Evolutionary conservation across 2,113 vertebrate genomes (phyloP).

Genomic region (Corythaeola cristata): DNA sequence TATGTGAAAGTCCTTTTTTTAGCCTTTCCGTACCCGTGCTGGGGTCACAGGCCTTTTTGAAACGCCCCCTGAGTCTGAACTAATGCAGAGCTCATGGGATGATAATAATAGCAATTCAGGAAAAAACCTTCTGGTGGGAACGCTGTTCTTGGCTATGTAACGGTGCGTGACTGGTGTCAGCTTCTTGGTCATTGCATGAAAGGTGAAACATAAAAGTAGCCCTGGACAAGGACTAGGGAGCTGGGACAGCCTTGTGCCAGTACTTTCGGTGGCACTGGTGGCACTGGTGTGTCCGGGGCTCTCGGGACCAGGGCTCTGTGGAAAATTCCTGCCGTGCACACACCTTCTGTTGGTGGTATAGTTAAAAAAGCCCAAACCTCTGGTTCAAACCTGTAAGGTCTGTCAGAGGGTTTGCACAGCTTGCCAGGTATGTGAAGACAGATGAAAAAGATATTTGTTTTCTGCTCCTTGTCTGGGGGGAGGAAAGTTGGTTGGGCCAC

Average conservation of each 20-base stretch:
- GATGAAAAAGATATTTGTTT: neutral
- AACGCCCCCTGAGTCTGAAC: neutral
- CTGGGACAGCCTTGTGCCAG: neutral
- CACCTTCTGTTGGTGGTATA: neutral
- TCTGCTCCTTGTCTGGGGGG: neutral
- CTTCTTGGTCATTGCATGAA: neutral
- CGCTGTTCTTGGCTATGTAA: neutral
- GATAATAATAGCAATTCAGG: neutral
- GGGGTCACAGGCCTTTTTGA: neutral
- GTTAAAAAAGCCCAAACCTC: neutral
- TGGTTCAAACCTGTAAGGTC: neutral
- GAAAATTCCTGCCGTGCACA: neutral
- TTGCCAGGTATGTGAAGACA: neutral
- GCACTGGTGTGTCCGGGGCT: neutral
- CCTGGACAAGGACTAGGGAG: neutral
- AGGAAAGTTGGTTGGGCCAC: neutral
- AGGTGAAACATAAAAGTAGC: neutral
- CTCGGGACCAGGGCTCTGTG: rapidly evolving
- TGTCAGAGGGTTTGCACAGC: neutral
- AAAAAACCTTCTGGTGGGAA: neutral
- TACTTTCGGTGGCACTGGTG: neutral
- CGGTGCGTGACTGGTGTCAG: neutral
- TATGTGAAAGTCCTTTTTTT: neutral
- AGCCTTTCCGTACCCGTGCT: neutral
- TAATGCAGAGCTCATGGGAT: neutral